Conservation (phyloP, 2,113 vertebrate species). For the Dasyornis broadbenti region DNA sequence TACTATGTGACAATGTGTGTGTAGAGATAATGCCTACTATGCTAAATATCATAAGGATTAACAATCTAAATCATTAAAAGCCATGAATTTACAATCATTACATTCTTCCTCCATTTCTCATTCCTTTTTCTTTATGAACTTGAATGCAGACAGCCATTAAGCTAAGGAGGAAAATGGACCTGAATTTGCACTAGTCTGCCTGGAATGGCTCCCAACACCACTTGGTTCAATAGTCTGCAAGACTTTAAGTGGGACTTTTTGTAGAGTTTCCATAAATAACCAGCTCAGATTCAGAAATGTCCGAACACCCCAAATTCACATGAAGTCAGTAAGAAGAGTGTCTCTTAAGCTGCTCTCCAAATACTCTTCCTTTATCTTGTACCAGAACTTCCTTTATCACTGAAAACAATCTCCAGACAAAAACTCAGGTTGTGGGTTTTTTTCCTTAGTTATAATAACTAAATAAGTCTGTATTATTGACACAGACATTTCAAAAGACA, state of each 20-base stretch:
- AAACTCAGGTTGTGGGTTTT: not conserved
- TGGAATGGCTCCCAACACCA: not conserved
- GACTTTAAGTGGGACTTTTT: not conserved
- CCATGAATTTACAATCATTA: not conserved
- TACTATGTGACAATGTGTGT: not conserved
- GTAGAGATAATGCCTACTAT: not conserved
- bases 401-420: not conserved
- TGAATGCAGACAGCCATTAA: not conserved
- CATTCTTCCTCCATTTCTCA: not conserved
- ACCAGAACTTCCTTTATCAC: not conserved
- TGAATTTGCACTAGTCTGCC: not conserved
- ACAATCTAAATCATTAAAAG: not conserved
- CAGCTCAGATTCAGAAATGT: not conserved
- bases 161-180: not conserved
- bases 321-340: not conserved
- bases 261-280: not conserved
- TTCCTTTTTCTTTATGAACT: not conserved
- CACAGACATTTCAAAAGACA: conserved; percentile 45
- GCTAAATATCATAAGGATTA: not conserved
- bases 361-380: not conserved
- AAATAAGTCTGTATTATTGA: conserved; percentile 31
- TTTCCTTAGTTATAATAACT: not conserved
- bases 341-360: not conserved
- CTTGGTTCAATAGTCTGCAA: not conserved
- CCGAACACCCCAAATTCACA: not conserved